phyloP scores from a whole-genome alignment of 1,140 invertebrate genomes.

The Pinna nobilis region DNA sequence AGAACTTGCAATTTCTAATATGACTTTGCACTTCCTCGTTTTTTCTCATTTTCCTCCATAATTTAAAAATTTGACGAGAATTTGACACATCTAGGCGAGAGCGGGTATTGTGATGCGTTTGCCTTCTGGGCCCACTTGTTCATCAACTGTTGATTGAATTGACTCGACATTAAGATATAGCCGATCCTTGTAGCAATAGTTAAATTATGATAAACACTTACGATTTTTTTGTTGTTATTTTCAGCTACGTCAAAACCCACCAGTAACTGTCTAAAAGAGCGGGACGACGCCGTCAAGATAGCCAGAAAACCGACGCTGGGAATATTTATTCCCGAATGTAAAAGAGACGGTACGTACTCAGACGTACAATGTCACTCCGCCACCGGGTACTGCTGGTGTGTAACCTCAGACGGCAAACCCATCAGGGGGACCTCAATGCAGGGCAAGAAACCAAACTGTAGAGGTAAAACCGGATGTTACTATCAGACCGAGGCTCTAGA shows the following conservation, averaged over 20 bases:
- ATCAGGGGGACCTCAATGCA: constrained; percentile 84
- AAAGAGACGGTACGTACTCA: constrained; percentile 86
- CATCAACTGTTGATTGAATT: too few species aligned
- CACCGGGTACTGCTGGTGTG: constrained; percentile 89
- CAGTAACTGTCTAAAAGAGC: constrained; percentile 55
- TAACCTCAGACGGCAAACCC: constrained; percentile 85
- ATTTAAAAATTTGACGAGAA: too few species aligned
- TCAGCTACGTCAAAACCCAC: not conserved
- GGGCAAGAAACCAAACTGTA: constrained; percentile 82
- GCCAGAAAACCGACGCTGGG: constrained; percentile 49
- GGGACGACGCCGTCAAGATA: constrained; percentile 54
- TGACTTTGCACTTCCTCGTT: too few species aligned
- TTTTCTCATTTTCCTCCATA: too few species aligned
- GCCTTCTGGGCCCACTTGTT: too few species aligned
- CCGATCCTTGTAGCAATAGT: too few species aligned
- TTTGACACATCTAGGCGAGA: too few species aligned
- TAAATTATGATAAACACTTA: too few species aligned
- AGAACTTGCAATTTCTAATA: too few species aligned
- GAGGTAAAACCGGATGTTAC: constrained; percentile 51
- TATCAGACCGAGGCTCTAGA: too few species aligned
- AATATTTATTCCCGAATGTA: constrained; percentile 81
- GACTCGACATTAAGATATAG: too few species aligned
- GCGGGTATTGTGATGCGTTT: too few species aligned
- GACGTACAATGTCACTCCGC: constrained; percentile 88
- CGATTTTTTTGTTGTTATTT: not conserved